Base-by-base conservation (phyloP, 2,888 invertebrate species). In the Epistrophella euchroma region DNA sequence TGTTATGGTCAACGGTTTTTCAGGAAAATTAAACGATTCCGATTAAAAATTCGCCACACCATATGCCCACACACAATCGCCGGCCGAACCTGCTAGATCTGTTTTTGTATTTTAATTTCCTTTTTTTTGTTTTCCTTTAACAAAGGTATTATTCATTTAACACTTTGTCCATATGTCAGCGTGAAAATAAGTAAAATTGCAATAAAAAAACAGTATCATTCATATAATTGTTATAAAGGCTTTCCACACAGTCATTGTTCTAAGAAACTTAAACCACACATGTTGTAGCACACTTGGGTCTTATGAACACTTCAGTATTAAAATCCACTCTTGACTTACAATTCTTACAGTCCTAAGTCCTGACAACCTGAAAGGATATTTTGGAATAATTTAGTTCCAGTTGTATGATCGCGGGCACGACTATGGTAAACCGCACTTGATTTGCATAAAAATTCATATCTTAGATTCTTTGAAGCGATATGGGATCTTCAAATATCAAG, bases 31-130 rank as follows among this genome's bases (percentile, higher is more conserved):
- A 77, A 85, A 85, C 68, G 73, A 70, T 81, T 43, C 10, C 76
- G 76, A 81, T 85, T 85, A 85, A 76, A 75, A 85, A 77, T 85
- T 85, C 76, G 85, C 85, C 47, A 76, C 81, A 77, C 85, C 81
- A 77, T 73, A 85, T 85, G 81, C 64, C 45, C 55, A 52, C 10
- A 17, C 37, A 40, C 19, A 9, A 17, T 35, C 17, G 52, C 19
- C 45, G 43, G 52, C 19, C 45, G 43, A 28, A 55, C 45, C 70
- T 64, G 19, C 56, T 47, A 10, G 60, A 75, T 80, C 37, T 25
- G 35, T 72, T 75, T 32, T 32, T 60, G 17, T 28, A 15, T 17
- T 52, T 17, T 43, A 52, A 45, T 15, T 70, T 72, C 3, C 11
- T 19, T 47, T 50, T 13, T 40, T 28, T 19, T 47, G 40, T 13